Conservation (phyloP, 2,113 vertebrate genomes). For the Copsychus sechellarum region DNA sequence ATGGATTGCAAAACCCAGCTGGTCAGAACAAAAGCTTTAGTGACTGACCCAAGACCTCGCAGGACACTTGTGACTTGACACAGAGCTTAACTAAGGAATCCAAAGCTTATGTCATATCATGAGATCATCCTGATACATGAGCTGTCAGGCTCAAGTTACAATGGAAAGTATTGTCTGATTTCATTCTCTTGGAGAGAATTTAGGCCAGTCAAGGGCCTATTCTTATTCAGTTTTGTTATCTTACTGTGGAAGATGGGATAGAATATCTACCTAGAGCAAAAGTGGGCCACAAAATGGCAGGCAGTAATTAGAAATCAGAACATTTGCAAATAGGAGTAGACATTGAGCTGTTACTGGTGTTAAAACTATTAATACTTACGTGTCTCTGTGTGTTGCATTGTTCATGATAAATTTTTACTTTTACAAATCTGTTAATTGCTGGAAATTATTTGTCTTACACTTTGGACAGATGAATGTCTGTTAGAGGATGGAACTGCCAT, state of each 20-base stretch:
- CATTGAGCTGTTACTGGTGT: background rate
- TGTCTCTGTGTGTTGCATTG: background rate
- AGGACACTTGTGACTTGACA: background rate
- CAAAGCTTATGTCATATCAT: background rate
- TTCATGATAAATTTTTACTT: background rate
- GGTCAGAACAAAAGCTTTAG: conserved; percentile 5
- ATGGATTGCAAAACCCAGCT: background rate
- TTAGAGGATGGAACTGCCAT: background rate
- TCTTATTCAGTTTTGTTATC: background rate
- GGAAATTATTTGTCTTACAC: background rate
- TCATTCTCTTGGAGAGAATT: background rate
- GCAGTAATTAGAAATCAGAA: background rate
- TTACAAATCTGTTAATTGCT: background rate
- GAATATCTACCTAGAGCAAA: background rate
- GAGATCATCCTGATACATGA: background rate
- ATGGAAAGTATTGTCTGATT: background rate
- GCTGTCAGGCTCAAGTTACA: background rate
- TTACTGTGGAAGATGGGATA: background rate
- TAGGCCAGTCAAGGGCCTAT: background rate
- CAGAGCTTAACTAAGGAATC: background rate
- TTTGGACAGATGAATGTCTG: background rate
- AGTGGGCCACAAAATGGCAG: background rate
- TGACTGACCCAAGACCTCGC: background rate
- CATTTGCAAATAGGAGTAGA: background rate
- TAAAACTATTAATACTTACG: background rate